Conservation (phyloP, 2,888 invertebrate genomes). For the Drosophila pseudotalamancana region DNA sequence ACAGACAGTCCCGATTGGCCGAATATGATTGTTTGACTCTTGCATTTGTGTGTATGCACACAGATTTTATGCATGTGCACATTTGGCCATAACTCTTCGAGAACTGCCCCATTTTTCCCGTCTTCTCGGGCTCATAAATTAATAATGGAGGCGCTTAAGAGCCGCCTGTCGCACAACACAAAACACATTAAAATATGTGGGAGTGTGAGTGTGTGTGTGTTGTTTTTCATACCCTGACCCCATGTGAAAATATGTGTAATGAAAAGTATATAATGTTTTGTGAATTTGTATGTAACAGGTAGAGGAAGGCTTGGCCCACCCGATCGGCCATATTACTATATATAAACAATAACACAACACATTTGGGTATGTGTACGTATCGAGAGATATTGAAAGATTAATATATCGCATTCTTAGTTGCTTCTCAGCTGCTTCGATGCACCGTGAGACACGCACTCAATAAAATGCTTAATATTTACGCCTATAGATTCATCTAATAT, state of each 20-base stretch:
- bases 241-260: too few species aligned
- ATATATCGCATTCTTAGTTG: too few species aligned
- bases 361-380: too few species aligned
- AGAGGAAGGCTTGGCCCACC: too few species aligned
- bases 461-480: constrained; percentile 76
- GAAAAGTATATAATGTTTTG: too few species aligned
- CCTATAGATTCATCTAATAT: constrained; percentile 74
- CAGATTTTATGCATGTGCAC: constrained; percentile 13
- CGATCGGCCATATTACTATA: too few species aligned
- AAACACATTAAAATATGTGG: constrained; percentile 52
- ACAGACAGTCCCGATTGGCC: background rate
- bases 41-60: background rate
- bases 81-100: constrained; percentile 14
- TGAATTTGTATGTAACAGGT: too few species aligned
- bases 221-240: too few species aligned
- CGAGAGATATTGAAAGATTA: too few species aligned
- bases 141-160: constrained; percentile 66
- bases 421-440: constrained; percentile 8
- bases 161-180: constrained; percentile 34
- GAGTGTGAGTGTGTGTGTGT: constrained; percentile 19
- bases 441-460: constrained; percentile 9
- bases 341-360: too few species aligned
- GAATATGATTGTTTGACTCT: background rate
- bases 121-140: constrained; percentile 60
- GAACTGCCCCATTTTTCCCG: constrained; percentile 35